These are phyloP conservation scores for Octodonta nipae DNA, from an alignment of 2,888 invertebrate genomes.

Conservation along the genomic window DNA sequence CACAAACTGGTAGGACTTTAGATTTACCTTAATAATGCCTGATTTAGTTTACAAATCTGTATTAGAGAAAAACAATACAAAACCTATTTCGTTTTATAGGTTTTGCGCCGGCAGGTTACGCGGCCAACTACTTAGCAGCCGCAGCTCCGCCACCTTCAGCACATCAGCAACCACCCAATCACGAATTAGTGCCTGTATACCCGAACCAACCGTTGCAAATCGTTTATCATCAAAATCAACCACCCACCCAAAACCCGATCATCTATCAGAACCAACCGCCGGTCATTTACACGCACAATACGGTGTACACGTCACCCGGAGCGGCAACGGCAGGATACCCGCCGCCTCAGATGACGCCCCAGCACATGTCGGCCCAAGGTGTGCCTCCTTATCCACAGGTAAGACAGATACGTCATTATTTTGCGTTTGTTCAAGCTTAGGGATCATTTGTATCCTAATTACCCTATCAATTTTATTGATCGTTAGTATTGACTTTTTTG, in stretches of 20 bases:
- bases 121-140: constrained; percentile 1
- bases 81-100: no score
- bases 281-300: constrained; percentile 26
- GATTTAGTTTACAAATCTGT: neutral
- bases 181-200: constrained; percentile 19
- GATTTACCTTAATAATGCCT: no score
- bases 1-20: constrained; percentile 12
- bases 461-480: no score
- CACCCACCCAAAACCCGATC: constrained; percentile 16
- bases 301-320: constrained; percentile 10
- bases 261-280: constrained; percentile 23
- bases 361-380: constrained; percentile 8
- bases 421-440: no score
- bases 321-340: constrained; percentile 4
- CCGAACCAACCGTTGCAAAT: constrained; percentile 23
- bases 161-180: constrained; percentile 2
- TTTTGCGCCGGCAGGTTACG: constrained; percentile 10
- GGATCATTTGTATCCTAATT: no score
- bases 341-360: constrained; percentile 7
- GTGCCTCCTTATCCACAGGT: constrained; percentile 14
- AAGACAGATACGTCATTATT: no score
- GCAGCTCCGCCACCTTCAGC: neutral
- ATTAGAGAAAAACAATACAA: no score
- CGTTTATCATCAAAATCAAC: constrained; percentile 19
- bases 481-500: no score